Conservation (phyloP, 2,113 vertebrate species). For the Gasterosteus nipponicus region DNA sequence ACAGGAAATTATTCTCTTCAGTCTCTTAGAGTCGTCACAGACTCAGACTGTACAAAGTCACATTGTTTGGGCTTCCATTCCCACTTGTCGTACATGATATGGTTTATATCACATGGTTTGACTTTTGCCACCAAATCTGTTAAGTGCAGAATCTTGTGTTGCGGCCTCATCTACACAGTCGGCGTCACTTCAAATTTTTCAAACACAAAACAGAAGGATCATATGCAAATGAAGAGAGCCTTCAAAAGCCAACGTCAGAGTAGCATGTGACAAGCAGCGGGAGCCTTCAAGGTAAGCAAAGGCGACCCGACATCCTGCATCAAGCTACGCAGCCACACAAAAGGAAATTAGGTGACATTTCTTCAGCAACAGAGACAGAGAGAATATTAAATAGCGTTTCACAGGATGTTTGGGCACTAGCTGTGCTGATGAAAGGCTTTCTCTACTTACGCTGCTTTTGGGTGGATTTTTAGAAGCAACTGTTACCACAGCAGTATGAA, state of each 20-base stretch:
- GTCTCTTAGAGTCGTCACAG: too few species aligned
- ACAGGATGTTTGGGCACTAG: slow-evolving; percentile 57
- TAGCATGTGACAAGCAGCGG: slow-evolving; percentile 21
- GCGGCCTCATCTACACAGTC: too few species aligned
- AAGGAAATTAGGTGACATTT: slow-evolving; percentile 56
- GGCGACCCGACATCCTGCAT: slow-evolving; percentile 17
- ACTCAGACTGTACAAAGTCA: background rate
- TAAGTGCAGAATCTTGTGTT: too few species aligned
- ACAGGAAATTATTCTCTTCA: too few species aligned
- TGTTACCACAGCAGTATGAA: slow-evolving; percentile 31
- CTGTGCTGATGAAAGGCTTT: slow-evolving; percentile 67
- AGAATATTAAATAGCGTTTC: slow-evolving; percentile 70
- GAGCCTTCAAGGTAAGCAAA: slow-evolving; percentile 31
- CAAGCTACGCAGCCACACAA: slow-evolving; percentile 34
- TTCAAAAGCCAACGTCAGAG: slow-evolving; percentile 33
- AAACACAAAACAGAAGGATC: slow-evolving; percentile 4
- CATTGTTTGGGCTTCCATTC: background rate
- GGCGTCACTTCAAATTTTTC: slow-evolving; percentile 22
- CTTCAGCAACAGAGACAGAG: slow-evolving; percentile 35
- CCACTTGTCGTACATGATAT: background rate
- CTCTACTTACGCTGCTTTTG: slow-evolving; percentile 58
- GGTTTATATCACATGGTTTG: background rate
- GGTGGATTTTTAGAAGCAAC: slow-evolving; percentile 48
- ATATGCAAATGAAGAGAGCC: slow-evolving; percentile 21
- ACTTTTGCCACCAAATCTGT: too few species aligned